Evolutionary conservation across 2,888 invertebrate species (phyloP).

Genomic region (Pyrrhosoma nymphula): DNA sequence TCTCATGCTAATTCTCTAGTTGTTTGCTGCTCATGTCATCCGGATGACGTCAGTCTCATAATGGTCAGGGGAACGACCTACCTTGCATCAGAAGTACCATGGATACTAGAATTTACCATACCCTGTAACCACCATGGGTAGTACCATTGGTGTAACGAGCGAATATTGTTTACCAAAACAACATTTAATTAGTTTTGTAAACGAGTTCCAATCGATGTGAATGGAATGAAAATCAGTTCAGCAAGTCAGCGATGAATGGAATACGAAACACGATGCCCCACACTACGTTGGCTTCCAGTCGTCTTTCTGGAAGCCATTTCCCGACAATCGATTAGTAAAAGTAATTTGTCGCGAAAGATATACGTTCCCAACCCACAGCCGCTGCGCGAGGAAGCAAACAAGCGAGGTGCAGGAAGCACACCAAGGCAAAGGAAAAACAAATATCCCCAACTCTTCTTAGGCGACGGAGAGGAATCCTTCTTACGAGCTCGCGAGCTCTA

Average conservation of each 20-base stretch:
- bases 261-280: neutral
- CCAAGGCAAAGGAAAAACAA: neutral
- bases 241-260: neutral
- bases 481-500: neutral
- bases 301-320: neutral
- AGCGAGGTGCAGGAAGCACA: neutral
- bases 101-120: no score
- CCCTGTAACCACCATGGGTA: no score
- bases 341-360: conserved; percentile 23
- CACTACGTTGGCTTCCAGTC: neutral
- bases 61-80: no score
- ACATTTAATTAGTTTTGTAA: no score
- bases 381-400: neutral
- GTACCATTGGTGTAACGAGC: no score
- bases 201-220: no score
- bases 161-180: no score
- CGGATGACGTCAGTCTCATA: no score
- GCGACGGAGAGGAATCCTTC: neutral
- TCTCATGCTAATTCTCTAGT: no score
- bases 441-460: neutral
- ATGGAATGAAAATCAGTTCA: neutral
- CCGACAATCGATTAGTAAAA: conserved; percentile 5
- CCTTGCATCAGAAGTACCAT: no score
- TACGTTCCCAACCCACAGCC: neutral
- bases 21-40: no score